phyloP scores from a whole-genome alignment of 2,113 vertebrate species.

The Rhipidura dahli region DNA sequence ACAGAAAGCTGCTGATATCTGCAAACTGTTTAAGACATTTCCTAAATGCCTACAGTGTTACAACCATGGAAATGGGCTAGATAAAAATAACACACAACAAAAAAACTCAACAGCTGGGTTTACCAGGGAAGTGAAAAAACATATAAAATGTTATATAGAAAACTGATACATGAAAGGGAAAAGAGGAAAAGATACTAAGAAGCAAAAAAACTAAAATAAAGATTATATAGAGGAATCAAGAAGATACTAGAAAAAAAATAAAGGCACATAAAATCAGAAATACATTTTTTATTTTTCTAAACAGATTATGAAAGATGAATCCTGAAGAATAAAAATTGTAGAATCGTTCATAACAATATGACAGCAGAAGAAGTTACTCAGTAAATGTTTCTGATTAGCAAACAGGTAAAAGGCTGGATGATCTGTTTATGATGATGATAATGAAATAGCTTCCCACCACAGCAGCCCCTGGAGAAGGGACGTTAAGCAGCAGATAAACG shows the following conservation, averaged over 20 bases:
- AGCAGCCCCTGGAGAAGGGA: background rate
- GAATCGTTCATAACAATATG: background rate
- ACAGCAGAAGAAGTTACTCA: background rate
- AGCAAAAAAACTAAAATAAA: background rate
- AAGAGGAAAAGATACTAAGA: background rate
- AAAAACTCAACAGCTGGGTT: background rate
- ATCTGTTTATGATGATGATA: background rate
- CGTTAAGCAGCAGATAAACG: background rate
- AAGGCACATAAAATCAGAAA: background rate
- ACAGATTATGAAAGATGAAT: background rate
- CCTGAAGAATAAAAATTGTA: background rate
- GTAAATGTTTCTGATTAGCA: background rate
- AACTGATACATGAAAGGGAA: background rate
- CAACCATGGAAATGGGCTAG: background rate
- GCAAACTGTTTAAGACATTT: background rate
- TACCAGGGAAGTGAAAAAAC: conserved; percentile 11
- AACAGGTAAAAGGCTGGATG: background rate
- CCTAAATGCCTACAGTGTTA: background rate
- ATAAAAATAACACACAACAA: background rate
- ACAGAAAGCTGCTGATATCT: background rate
- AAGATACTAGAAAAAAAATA: background rate
- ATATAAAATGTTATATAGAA: background rate
- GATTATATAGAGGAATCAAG: background rate
- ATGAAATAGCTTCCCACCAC: background rate
- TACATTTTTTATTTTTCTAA: background rate